phyloP scores from a whole-genome alignment of 2,113 vertebrate genomes.

The Aegithalos caudatus region DNA sequence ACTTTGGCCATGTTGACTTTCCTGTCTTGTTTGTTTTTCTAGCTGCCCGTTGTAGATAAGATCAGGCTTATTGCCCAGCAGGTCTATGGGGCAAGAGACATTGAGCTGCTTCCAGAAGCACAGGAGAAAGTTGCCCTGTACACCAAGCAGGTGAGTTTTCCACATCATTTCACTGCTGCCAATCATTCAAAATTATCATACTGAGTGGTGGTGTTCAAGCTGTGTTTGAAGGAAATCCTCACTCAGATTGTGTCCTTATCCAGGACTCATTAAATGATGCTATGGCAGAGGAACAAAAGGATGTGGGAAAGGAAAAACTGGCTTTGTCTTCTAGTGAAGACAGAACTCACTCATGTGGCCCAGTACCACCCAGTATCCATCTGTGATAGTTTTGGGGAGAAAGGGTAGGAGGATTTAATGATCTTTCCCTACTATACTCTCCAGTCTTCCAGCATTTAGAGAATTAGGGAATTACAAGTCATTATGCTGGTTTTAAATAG shows the following conservation, averaged over 20 bases:
- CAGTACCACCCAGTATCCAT: background rate
- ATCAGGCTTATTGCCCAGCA: slow-evolving; percentile 93
- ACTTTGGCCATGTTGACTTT: background rate
- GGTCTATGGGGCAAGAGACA: slow-evolving; percentile 92
- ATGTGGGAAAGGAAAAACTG: background rate
- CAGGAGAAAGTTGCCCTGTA: slow-evolving; percentile 88
- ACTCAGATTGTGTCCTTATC: background rate
- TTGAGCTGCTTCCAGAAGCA: slow-evolving; percentile 92
- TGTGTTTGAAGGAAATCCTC: background rate
- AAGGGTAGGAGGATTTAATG: background rate
- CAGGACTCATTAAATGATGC: background rate
- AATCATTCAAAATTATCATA: background rate
- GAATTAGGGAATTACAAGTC: background rate
- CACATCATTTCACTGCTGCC: background rate
- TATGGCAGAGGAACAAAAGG: background rate
- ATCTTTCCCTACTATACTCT: background rate
- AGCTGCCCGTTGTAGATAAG: slow-evolving; percentile 90
- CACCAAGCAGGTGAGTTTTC: slow-evolving; percentile 86
- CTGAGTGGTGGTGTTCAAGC: background rate
- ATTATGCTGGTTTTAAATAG: background rate
- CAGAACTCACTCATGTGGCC: background rate
- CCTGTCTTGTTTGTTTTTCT: background rate
- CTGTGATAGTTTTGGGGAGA: background rate
- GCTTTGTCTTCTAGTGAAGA: background rate
- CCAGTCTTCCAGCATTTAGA: background rate